Conservation (phyloP, 2,113 vertebrate species). For the Orycteropus afer region DNA sequence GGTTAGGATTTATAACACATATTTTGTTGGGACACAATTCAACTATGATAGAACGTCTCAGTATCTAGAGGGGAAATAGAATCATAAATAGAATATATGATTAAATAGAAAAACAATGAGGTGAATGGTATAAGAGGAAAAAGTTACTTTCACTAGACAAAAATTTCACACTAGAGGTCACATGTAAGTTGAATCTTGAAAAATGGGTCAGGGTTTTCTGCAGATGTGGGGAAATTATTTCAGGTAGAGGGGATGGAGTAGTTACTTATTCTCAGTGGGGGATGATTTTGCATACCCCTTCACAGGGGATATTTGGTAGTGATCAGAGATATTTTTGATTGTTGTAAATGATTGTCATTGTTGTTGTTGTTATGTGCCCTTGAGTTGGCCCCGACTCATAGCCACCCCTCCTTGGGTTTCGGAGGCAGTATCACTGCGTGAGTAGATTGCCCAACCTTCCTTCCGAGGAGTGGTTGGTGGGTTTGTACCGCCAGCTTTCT, state of each 20-base stretch:
- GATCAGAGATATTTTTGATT: neutral
- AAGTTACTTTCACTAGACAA: neutral
- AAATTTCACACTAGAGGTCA: neutral
- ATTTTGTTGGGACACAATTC: neutral
- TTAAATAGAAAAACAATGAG: neutral
- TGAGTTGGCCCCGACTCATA: no score
- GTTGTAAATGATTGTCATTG: neutral
- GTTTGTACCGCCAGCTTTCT: no score
- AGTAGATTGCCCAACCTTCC: no score
- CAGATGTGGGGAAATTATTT: neutral
- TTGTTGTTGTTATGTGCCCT: no score
- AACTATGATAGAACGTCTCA: neutral
- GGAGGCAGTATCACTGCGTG: no score
- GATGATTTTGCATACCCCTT: neutral
- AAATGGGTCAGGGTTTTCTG: neutral
- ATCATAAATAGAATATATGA: neutral
- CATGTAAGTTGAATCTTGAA: neutral
- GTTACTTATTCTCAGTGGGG: neutral
- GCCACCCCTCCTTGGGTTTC: no score
- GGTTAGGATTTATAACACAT: no score
- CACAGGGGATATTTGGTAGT: neutral
- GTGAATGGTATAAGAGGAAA: neutral
- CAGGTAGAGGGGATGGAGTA: neutral
- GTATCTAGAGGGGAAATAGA: neutral
- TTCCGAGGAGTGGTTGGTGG: no score